A percentile compares a stretch with the other conserved stretches of the same genome.
These are phyloP conservation scores for Psephotus haematonotus DNA, from an alignment of 2,113 vertebrate species.

Conservation along the genomic window DNA sequence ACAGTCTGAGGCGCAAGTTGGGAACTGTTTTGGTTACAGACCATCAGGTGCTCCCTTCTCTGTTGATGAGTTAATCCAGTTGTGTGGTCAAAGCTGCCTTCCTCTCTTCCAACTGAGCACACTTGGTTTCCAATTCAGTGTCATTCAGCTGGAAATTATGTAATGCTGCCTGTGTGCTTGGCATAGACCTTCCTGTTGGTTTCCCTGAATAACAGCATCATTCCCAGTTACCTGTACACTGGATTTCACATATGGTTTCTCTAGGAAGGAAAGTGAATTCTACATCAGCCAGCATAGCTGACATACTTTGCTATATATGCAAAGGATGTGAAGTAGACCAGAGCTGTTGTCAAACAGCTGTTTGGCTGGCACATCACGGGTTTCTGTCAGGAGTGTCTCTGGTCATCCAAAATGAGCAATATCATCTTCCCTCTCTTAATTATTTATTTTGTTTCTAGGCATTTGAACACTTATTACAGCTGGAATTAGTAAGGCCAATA, in stretches of 20 bases:
- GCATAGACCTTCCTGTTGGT: not conserved
- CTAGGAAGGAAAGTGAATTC: not conserved
- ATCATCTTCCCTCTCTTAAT: not conserved
- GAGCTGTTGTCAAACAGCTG: not conserved
- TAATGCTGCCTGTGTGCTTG: not conserved
- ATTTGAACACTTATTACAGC: conserved; percentile 91
- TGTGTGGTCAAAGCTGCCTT: not conserved
- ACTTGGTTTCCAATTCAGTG: not conserved
- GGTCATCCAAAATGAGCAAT: not conserved
- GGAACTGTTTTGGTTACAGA: not conserved
- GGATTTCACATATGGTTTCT: not conserved
- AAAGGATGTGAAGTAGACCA: not conserved
- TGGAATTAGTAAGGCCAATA: conserved; percentile 87
- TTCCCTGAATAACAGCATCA: not conserved
- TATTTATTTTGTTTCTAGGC: conserved; percentile 76
- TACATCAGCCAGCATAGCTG: not conserved
- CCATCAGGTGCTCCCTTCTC: not conserved
- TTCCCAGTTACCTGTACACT: not conserved
- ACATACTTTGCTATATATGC: not conserved
- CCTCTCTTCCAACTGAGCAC: not conserved
- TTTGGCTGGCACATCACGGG: not conserved
- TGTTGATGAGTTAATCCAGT: not conserved
- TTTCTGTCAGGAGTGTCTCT: not conserved
- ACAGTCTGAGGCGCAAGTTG: not conserved
- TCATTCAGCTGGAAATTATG: not conserved